Percentiles rank a stretch among this genome's conserved stretches.
Evolutionary conservation across 2,113 vertebrate genomes (phyloP).

Genomic region (Dolichotis patagonum): DNA sequence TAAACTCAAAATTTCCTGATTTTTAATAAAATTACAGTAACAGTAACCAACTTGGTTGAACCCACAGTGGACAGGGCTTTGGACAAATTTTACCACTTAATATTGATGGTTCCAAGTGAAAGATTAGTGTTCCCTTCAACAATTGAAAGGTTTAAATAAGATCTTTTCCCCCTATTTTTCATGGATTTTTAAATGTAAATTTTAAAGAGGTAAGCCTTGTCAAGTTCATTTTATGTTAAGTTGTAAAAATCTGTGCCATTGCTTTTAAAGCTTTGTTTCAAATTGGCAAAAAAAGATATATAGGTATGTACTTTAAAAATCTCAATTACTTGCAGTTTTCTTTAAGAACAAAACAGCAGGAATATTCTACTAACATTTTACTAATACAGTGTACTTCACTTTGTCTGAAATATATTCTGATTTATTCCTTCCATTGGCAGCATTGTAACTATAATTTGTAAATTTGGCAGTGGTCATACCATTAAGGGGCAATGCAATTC

Average conservation of each 20-base stretch:
- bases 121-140: conserved; percentile 26
- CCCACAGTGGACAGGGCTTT: background rate
- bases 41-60: background rate
- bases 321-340: background rate
- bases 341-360: background rate
- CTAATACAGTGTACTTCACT: background rate
- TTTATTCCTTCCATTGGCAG: background rate
- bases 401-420: background rate
- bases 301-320: background rate
- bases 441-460: background rate
- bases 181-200: conserved; percentile 29
- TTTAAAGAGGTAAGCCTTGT: conserved; percentile 10
- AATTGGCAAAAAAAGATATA: background rate
- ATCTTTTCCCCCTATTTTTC: background rate
- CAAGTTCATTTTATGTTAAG: background rate
- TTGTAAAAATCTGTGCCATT: conserved; percentile 3
- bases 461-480: background rate
- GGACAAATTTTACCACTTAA: background rate
- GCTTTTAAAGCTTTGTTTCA: background rate
- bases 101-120: background rate
- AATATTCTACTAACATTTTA: background rate
- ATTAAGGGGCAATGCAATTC: background rate
- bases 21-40: background rate
- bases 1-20: background rate
- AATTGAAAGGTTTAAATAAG: conserved; percentile 44